Evolutionary conservation across 2,113 vertebrate genomes (phyloP).

Genomic region (Calyptomena viridis): DNA sequence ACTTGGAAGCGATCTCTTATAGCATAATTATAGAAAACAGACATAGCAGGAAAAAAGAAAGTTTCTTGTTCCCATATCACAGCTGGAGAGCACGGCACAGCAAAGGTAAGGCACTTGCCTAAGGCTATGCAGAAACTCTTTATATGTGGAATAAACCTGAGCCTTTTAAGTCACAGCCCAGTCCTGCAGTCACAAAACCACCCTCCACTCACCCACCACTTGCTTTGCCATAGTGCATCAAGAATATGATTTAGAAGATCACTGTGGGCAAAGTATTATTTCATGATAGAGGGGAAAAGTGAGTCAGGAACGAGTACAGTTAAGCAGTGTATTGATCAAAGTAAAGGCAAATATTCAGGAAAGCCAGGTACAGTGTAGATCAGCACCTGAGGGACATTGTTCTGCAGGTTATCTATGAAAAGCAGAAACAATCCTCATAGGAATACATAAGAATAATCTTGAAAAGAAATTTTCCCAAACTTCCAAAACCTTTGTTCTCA

Average conservation of each 20-base stretch:
- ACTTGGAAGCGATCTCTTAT: neutral
- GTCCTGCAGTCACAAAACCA: neutral
- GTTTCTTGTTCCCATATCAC: neutral
- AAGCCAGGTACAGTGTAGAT: constrained; percentile 14
- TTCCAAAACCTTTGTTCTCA: neutral
- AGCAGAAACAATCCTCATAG: neutral
- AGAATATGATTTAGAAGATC: neutral
- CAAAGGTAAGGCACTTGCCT: neutral
- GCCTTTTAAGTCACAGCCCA: neutral
- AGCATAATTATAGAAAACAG: constrained; percentile 6
- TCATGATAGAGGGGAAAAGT: neutral
- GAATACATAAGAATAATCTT: neutral
- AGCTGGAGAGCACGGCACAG: neutral
- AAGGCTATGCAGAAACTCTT: neutral
- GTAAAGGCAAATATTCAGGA: constrained; percentile 4
- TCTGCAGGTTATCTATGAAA: neutral
- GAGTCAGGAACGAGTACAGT: neutral
- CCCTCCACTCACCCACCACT: neutral
- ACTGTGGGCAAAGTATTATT: neutral
- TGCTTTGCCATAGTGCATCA: neutral
- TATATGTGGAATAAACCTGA: neutral
- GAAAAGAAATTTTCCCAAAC: neutral
- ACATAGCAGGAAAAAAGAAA: neutral
- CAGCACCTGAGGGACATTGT: neutral
- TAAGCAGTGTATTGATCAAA: neutral